Evolutionary conservation across 2,797 vertebrate species (phyloP).

Genomic region (Hippopotamyrus pictus): DNA sequence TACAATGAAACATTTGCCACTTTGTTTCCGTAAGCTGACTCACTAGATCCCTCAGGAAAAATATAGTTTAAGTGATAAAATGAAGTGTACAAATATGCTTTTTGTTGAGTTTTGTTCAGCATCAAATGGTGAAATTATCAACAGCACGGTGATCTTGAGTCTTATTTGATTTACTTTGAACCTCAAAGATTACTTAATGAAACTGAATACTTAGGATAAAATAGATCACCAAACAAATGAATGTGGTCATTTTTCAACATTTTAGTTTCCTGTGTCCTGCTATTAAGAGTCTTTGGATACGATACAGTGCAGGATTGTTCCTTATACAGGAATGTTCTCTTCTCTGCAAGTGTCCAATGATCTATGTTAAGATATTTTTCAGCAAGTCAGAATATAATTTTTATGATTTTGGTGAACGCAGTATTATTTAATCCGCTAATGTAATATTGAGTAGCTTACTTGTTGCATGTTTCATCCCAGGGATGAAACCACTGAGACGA

Average conservation of each 20-base stretch:
- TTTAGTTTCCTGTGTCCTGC: not conserved
- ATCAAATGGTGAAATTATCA: not conserved
- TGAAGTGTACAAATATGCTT: not conserved
- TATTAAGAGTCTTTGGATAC: not conserved
- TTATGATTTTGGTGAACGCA: not conserved
- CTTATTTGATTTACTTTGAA: not conserved
- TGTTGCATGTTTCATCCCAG: not conserved
- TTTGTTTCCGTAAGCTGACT: not conserved
- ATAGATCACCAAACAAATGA: not conserved
- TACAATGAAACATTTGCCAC: not conserved
- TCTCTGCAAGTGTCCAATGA: not conserved
- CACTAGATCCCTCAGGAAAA: not conserved
- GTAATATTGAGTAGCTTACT: not conserved
- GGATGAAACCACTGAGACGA: not conserved
- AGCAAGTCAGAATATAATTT: not conserved
- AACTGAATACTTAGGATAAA: not conserved
- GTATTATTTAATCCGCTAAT: not conserved
- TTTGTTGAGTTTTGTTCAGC: not conserved
- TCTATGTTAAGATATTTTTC: not conserved
- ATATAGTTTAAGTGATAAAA: not conserved
- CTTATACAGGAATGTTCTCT: not conserved
- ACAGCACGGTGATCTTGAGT: not conserved
- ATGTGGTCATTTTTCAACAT: not conserved
- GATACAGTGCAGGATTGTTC: not conserved
- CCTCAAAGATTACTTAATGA: not conserved